Evolutionary conservation across 2,797 vertebrate genomes (phyloP), one percentile per base, ranked within the genome.

Genomic region (Ctenochaetus hawaiiensis): DNA sequence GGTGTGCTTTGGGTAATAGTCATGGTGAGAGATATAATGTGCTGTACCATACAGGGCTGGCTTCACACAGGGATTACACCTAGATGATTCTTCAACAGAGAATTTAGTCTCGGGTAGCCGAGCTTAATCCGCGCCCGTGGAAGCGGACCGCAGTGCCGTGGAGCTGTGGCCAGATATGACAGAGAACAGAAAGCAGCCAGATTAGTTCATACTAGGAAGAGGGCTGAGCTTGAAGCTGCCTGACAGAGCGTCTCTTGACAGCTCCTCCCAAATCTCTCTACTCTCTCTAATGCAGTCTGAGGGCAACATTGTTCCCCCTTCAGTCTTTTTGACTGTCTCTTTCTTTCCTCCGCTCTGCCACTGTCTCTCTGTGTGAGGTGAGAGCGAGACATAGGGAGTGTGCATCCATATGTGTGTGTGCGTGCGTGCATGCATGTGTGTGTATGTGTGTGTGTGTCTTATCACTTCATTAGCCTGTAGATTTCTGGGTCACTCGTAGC

Each of bases 41-140:
- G 77, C 64, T 66, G 83, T 79, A 70, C 75, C 72, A 62, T 77
- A 73, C 72, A 68, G 85, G 78, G 77, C 77, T 81, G 83, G 89
- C 88, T 88, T 92, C 89, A 89, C 89, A 84, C 78, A 82, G 75
- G 86, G 89, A 92, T 94, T 92, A 92, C 90, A 90, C 89, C 78
- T 83, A 82, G 85, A 89, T 89, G 80, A 89, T 88, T 91, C 87
- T 86, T 92, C 87, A 88, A 81, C 78, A 72, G 87, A 85, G 82
- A 92, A 82, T 87, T 92, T 89, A 89, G 88, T 90, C 75, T 75
- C 53, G 75, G 85, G 64, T 62, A 87, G 81, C 77, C 58, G 13
- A 59, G 82, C 77, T 86, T 93, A 92, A 93, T 92, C 88, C 68
- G 1, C 8, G 26, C 83, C 81, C 37, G 83, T 84, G 81, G 85